Percentiles rank a stretch among this genome's conserved stretches.
These are phyloP conservation scores for Heliocidaris erythrogramma DNA, from an alignment of 35 echinoderm and acorn worm genomes.

Conservation along the genomic window DNA sequence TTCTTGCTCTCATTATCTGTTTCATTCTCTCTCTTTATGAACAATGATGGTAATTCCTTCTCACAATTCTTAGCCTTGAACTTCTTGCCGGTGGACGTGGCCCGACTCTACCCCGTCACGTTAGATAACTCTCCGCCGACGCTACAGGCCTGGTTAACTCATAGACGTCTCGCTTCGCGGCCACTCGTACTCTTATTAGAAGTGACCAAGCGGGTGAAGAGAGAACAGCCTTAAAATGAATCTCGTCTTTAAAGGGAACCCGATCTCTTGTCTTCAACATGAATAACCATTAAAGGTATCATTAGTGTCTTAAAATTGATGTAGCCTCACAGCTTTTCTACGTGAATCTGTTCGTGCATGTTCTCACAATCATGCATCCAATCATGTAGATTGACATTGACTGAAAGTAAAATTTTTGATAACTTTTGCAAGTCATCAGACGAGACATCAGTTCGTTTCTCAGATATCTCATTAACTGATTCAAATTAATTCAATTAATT, in stretches of 20 bases:
- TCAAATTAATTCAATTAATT: too few species aligned
- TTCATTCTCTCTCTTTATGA: background rate
- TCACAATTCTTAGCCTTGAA: slow-evolving; percentile 16
- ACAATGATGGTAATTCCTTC: slow-evolving; percentile 38
- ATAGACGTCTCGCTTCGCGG: background rate
- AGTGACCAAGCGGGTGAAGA: slow-evolving; percentile 15
- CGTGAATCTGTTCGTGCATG: too few species aligned
- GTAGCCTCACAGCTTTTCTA: too few species aligned
- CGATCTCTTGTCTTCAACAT: background rate
- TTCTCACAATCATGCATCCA: too few species aligned
- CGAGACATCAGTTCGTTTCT: too few species aligned
- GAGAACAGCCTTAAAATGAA: background rate
- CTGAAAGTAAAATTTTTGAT: too few species aligned
- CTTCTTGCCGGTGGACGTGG: slow-evolving; percentile 17
- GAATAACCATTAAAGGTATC: background rate
- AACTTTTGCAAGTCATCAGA: too few species aligned
- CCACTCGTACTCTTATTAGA: background rate
- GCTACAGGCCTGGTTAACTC: slow-evolving; percentile 17
- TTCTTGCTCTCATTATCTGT: background rate
- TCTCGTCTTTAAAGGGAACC: background rate
- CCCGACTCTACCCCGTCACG: background rate
- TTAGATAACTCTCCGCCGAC: slow-evolving; percentile 26
- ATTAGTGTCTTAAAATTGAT: background rate
- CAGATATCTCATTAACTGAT: too few species aligned
- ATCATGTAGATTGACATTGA: too few species aligned